phyloP scores from a whole-genome alignment of 2,113 vertebrate genomes.

The Lamprologus speciosus region DNA sequence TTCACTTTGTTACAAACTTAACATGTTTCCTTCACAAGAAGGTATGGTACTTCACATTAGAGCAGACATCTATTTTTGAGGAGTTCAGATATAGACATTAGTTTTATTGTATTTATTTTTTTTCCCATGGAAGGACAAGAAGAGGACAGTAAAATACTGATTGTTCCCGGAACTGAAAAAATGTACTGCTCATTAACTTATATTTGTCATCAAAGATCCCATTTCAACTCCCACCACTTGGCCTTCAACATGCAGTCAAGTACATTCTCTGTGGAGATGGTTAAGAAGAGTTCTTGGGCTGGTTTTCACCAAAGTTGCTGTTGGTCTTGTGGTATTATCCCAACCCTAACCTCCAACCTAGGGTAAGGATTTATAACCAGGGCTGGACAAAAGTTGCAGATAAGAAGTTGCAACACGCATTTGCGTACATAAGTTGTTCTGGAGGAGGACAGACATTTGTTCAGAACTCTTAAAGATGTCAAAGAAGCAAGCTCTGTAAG shows the following conservation, averaged over 20 bases:
- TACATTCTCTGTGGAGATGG: not conserved
- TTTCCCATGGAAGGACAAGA: not conserved
- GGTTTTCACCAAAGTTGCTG: not conserved
- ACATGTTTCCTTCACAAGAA: not conserved
- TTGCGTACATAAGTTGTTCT: not conserved
- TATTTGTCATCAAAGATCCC: not conserved
- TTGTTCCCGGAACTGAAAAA: not conserved
- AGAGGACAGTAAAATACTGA: not conserved
- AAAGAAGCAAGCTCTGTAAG: fast-evolving
- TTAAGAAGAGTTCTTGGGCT: not conserved
- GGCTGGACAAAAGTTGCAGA: not conserved
- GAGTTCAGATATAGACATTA: not conserved
- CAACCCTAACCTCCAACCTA: not conserved
- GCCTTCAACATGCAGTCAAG: not conserved
- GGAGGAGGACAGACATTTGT: not conserved
- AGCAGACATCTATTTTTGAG: not conserved
- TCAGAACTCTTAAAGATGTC: not conserved
- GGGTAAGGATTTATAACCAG: not conserved
- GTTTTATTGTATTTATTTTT: not conserved
- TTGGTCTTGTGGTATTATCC: not conserved
- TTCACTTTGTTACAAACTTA: not conserved
- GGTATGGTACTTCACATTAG: not conserved
- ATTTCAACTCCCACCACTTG: not conserved
- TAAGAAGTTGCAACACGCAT: not conserved
- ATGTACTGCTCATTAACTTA: not conserved